Conservation (phyloP, 2,888 invertebrate species). For the Galeopsomyia nigrocyanea region DNA sequence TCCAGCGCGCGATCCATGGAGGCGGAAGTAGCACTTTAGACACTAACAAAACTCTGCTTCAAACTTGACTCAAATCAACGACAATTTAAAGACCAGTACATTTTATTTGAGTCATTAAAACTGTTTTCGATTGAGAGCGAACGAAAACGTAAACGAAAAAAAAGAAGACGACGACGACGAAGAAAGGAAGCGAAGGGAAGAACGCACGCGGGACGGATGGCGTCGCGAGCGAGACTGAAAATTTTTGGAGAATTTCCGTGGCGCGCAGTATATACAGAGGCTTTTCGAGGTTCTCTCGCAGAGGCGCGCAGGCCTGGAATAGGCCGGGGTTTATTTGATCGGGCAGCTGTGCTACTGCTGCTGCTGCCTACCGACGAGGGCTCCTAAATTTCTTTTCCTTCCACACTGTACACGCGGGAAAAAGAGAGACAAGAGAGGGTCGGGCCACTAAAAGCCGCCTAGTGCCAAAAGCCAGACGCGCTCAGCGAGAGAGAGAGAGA, state of each 20-base stretch:
- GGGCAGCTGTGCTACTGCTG: slow-evolving; percentile 55
- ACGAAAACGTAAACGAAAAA: too few relatives aligned
- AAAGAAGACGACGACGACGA: neutral
- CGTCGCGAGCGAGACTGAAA: slow-evolving; percentile 28
- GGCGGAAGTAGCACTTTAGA: neutral
- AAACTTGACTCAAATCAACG: too few relatives aligned
- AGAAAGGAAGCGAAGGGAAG: neutral
- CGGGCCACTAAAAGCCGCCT: neutral
- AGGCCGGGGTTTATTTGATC: slow-evolving; percentile 59
- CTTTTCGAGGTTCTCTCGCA: slow-evolving; percentile 25
- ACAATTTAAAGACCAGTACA: too few relatives aligned
- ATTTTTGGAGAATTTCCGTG: slow-evolving; percentile 41
- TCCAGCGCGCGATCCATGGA: neutral
- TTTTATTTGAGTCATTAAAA: too few relatives aligned
- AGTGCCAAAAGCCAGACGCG: neutral
- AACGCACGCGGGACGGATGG: slow-evolving; percentile 2
- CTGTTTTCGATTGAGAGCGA: neutral
- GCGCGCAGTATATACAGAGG: slow-evolving; percentile 14
- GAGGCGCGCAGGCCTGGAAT: neutral
- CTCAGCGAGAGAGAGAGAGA: neutral
- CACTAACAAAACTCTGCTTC: too few relatives aligned
- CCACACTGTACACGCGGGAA: slow-evolving; percentile 32
- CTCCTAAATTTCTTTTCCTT: slow-evolving; percentile 49
- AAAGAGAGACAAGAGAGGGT: slow-evolving; percentile 20
- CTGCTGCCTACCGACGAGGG: slow-evolving; percentile 44